Conservation (phyloP, 2,113 vertebrate species). For the Dunckerocampus dactyliophorus region DNA sequence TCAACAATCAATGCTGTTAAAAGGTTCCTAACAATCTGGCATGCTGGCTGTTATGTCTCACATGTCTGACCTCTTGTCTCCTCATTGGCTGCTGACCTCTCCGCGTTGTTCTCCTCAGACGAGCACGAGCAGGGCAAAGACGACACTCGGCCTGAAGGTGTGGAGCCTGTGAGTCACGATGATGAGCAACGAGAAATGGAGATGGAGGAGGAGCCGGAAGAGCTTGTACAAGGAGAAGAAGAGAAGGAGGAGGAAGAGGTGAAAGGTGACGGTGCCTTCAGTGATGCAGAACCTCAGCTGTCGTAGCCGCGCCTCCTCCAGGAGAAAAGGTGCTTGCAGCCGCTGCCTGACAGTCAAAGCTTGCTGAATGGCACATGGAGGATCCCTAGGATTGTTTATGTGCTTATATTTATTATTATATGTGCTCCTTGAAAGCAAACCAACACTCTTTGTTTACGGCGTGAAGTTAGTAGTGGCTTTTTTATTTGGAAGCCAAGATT, state of each 20-base stretch:
- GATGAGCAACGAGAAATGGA: slow-evolving; percentile 17
- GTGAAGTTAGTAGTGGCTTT: background rate
- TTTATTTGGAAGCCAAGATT: too few species aligned
- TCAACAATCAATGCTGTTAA: slow-evolving; percentile 4
- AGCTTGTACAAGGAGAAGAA: background rate
- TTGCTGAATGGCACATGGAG: slow-evolving; percentile 11
- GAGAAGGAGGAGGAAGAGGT: slow-evolving; percentile 5
- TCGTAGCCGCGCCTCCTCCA: slow-evolving; percentile 21
- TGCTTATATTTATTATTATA: background rate
- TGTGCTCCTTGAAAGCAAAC: background rate
- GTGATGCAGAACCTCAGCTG: slow-evolving; percentile 30
- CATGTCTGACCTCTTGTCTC: too few species aligned
- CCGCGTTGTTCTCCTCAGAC: slow-evolving; percentile 35
- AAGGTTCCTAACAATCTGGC: background rate
- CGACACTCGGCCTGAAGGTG: background rate
- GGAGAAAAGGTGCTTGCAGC: slow-evolving; percentile 12
- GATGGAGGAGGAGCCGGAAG: background rate
- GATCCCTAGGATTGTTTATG: slow-evolving; percentile 1
- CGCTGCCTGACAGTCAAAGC: slow-evolving; percentile 8
- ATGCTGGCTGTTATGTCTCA: background rate
- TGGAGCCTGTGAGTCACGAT: slow-evolving; percentile 12
- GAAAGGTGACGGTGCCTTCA: background rate
- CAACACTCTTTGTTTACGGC: background rate
- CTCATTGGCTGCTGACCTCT: too few species aligned
- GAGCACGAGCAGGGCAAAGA: slow-evolving; percentile 43